phyloP scores from a whole-genome alignment of 2,797 vertebrate species.

The Tadarida brasiliensis region DNA sequence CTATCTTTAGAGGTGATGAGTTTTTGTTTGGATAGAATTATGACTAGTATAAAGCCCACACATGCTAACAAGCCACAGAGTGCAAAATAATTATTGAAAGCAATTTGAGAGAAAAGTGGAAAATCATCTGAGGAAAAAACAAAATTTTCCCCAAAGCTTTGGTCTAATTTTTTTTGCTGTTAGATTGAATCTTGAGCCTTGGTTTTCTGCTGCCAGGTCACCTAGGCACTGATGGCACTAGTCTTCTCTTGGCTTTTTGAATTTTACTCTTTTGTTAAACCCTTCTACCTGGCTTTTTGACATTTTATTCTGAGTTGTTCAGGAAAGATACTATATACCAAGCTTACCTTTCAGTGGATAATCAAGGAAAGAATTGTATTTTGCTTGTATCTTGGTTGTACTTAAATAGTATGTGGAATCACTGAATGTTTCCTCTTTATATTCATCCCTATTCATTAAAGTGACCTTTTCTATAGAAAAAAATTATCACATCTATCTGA shows the following conservation, averaged over 20 bases:
- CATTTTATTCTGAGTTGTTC: constrained; percentile 36
- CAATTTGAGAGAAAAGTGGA: constrained; percentile 82
- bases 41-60: constrained; percentile 85
- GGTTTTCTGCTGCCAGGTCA: constrained; percentile 57
- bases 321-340: background rate
- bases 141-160: constrained; percentile 72
- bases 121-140: constrained; percentile 76
- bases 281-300: constrained; percentile 2
- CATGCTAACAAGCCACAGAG: constrained; percentile 82
- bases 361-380: background rate
- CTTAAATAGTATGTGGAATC: background rate
- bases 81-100: constrained; percentile 85
- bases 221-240: background rate
- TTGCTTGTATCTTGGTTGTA: constrained; percentile 55
- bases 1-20: constrained; percentile 86
- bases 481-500: constrained; percentile 12
- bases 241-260: background rate
- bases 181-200: constrained; percentile 50
- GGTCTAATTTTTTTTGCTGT: constrained; percentile 48
- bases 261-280: constrained; percentile 52
- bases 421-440: background rate
- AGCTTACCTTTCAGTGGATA: constrained; percentile 13
- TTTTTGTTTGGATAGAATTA: constrained; percentile 86
- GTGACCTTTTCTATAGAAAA: background rate
- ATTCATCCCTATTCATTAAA: background rate